Evolutionary conservation across 2,113 vertebrate species (phyloP), one percentile per base, ranked within the genome.

Genomic region (Pachypanchax playfairii): DNA sequence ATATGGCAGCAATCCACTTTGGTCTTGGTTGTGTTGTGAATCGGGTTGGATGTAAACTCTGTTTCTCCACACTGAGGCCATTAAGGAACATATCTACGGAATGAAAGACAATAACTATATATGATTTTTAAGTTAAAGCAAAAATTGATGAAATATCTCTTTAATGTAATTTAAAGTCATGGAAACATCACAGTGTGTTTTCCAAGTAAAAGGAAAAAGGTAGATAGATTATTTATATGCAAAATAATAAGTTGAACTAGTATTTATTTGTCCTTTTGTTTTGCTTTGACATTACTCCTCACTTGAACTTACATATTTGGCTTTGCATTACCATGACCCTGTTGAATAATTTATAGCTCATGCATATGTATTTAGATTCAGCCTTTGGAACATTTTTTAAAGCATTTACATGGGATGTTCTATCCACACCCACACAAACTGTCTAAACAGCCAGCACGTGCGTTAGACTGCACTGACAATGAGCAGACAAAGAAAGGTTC

Each of bases 261-360:
- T 51, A 59, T 73, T 48, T 35, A 28, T 46, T 43, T 42, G 57
- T 25, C 57, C 51, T 20, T 41, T 43, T 33, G 29, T 49, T 36
- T 31, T 41, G 3, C 52, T 42, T 6, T 69, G 44, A 65, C 64
- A 44, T 66, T 64, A 41, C 29, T 47, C 35, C 35, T 58, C n/a
- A 60, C 28, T 68, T 73, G 71, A 74, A 59, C 54, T 77, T 25
- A 70, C 56, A 39, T 56, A 78, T 66, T 52, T 20, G 46, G 35
- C 24, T 59, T 70, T 66, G 41, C 28, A 26, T 18, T 22, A 70
- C 28, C 29, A 21, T 70, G 60, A 72, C 65, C 59, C 26, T 50
- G 17, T 39, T 44, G 22, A 71, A 85, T 81, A 26, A 81, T 79
- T 57, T 12, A 80, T 65, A 29, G 29, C 26, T 59, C 47, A 69